Conservation (phyloP, 1,140 invertebrate species). For the Cydia fagiglandana region DNA sequence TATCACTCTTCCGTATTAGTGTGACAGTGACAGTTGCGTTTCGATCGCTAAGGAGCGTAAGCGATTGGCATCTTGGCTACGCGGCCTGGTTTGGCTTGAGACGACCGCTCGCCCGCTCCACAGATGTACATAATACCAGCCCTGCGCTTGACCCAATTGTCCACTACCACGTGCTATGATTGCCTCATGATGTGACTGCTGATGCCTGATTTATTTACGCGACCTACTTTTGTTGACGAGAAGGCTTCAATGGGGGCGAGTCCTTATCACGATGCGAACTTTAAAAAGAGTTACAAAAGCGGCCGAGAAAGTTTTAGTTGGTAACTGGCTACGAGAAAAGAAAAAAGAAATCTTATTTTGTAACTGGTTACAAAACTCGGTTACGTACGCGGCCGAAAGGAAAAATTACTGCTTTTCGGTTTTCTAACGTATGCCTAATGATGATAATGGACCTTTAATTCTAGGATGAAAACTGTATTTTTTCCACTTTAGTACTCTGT, state of each 20-base stretch:
- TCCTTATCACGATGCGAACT: not conserved
- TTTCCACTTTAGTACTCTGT: too few species aligned
- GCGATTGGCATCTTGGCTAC: too few species aligned
- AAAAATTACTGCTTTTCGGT: not conserved
- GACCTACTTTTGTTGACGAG: constrained; percentile 4
- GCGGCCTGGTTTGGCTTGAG: not conserved
- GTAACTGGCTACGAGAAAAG: too few species aligned
- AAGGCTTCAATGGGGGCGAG: not conserved
- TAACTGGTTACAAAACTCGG: too few species aligned
- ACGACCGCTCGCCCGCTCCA: not conserved
- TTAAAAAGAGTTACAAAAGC: not conserved
- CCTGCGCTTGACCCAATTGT: constrained; percentile 9
- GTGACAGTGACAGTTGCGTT: too few species aligned
- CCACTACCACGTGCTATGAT: not conserved
- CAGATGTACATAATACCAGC: not conserved
- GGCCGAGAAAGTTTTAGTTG: too few species aligned
- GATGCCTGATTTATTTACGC: constrained; percentile 16
- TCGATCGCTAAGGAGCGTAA: too few species aligned
- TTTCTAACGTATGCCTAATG: not conserved
- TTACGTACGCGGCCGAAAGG: too few species aligned
- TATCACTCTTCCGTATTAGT: too few species aligned
- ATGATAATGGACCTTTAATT: not conserved
- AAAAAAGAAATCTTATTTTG: too few species aligned
- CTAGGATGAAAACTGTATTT: too few species aligned
- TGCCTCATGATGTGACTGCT: not conserved